A percentile compares a stretch with the other conserved stretches of the same genome.
These are phyloP conservation scores for Caenorhabditis sulstoni DNA, from an alignment of 2,888 invertebrate species.

Conservation along the genomic window DNA sequence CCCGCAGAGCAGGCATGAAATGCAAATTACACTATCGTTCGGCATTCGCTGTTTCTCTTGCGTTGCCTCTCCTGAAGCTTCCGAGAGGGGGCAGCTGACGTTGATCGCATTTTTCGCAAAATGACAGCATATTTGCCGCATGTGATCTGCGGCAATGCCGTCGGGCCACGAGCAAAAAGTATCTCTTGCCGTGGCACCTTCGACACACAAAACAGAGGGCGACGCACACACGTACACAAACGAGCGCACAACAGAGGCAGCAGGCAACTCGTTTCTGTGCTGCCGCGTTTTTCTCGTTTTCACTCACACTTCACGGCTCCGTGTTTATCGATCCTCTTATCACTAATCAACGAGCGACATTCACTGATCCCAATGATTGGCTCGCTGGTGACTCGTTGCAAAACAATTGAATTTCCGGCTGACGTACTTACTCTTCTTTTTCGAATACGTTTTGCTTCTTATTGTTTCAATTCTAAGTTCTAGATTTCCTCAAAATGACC, in stretches of 20 bases:
- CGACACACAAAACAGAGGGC: conserved; percentile 36
- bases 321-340: conserved; percentile 51
- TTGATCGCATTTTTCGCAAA: conserved; percentile 54
- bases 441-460: background rate
- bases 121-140: conserved; percentile 58
- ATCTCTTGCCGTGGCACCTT: conserved; percentile 57
- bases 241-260: no score
- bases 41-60: background rate
- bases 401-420: no score
- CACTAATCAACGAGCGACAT: conserved; percentile 16
- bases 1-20: conserved; percentile 2
- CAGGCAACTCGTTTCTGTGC: conserved; percentile 31
- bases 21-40: conserved; percentile 5
- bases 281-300: conserved; percentile 27
- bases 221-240: conserved; percentile 49
- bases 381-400: background rate
- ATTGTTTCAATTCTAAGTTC: conserved; percentile 12
- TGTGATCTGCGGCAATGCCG: conserved; percentile 58
- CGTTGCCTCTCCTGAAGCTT: background rate
- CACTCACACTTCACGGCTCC: conserved; percentile 34
- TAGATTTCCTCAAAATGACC: conserved; percentile 61
- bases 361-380: conserved; percentile 11
- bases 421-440: conserved; percentile 5
- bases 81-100: conserved; percentile 42
- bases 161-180: conserved; percentile 56